Base-by-base conservation (phyloP, 2,113 vertebrate genomes). In the Recurvirostra avosetta region DNA sequence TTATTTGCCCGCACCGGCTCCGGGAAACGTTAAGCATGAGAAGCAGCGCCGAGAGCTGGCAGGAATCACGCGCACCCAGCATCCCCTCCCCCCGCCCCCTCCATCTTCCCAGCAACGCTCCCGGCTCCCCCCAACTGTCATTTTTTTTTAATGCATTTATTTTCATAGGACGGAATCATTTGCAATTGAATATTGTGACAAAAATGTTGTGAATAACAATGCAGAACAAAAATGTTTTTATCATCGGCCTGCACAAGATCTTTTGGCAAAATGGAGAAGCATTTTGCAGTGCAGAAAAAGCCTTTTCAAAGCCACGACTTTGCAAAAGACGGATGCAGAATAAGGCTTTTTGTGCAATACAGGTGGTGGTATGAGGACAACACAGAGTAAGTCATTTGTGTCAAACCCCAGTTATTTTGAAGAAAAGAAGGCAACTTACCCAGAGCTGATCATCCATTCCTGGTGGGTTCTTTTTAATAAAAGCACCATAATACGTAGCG, bases 401-500 rank as follows among this genome's bases (percentile, higher is more conserved):
- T 43, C 11, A 67, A 92, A 96, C 6, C 9, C 32, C 45, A 91
- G 21, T 27, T 86, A 55, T 86, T 95, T 59, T n/a, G 70, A 70
- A 67, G 72, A 74, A 71, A 63, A 53, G 47, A 94, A 94, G 84
- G n/a, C 26, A 80, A 96, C 97, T 55, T 98, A 99, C 99, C 99
- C 99, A 99, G 12, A 99, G 99, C 94, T 99, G 99, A 98, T 99
- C 99, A 87, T 99, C 99, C 97, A 99, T 99, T 74, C 99, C 99
- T 2, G 99, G 99, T 43, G 99, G 99, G 94, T 99, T 99, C 97
- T 99, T 99, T 98, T 99, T 99, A 97, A 99, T 98, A 97, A 99
- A 99, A 97, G 99, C 99, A 97, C 99, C 99, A 78, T 99, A 99
- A 95, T 99, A 99, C 0, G 99, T 99, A 96, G 99, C 99, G 16